Percentiles rank a stretch among this genome's conserved stretches.
Evolutionary conservation across 2,888 invertebrate species (phyloP).

Genomic region (Melanchra persicariae): DNA sequence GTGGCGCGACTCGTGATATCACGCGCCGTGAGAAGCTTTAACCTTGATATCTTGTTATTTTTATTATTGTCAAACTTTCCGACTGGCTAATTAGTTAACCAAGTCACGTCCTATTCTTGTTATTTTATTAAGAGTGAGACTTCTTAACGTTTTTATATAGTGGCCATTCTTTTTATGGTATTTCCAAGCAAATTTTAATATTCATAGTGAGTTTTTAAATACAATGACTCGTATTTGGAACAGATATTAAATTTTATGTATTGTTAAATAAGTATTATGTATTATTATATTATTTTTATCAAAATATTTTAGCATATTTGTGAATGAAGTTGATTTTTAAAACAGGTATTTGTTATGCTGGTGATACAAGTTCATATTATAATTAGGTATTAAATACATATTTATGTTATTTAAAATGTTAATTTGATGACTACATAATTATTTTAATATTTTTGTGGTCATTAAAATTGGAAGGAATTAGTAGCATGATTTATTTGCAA

Average conservation of each 20-base stretch:
- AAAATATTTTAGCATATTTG: conserved; percentile 45
- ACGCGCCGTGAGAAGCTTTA: too few species aligned
- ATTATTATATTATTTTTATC: conserved; percentile 15
- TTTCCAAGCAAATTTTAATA: conserved; percentile 60
- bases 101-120: too few species aligned
- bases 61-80: too few species aligned
- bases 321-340: conserved; percentile 36
- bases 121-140: not conserved
- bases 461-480: conserved; percentile 10
- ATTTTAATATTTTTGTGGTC: not conserved
- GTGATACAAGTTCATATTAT: not conserved
- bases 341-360: not conserved
- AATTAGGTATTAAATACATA: conserved; percentile 30
- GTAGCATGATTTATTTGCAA: not conserved
- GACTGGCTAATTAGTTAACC: too few species aligned
- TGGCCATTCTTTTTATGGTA: conserved; percentile 40
- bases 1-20: too few species aligned
- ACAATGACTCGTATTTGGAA: conserved; percentile 25
- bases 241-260: conserved; percentile 46
- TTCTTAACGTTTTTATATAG: conserved; percentile 14
- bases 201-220: conserved; percentile 48
- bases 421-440: conserved; percentile 6
- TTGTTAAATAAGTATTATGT: conserved; percentile 43
- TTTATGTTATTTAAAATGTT: conserved; percentile 10
- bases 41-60: too few species aligned